Conservation (phyloP, 2,113 vertebrate genomes). For the Leucopsar rothschildi region DNA sequence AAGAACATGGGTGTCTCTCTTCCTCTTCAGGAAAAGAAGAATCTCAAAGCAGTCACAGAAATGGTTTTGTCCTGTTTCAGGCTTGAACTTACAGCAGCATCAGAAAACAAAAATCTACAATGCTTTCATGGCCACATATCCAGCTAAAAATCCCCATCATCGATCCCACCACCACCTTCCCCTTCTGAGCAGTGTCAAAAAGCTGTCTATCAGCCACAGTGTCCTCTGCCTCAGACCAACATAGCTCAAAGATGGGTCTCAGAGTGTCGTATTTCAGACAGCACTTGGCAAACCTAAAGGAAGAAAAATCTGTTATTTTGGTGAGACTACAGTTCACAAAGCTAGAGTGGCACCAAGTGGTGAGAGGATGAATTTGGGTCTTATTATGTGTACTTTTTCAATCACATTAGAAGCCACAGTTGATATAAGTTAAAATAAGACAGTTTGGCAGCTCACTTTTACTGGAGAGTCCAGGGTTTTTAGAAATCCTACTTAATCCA, state of each 20-base stretch:
- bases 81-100: not conserved
- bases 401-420: not conserved
- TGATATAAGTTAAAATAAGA: not conserved
- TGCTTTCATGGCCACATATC: not conserved
- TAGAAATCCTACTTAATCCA: not conserved
- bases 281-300: not conserved
- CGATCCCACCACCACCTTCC: not conserved
- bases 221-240: not conserved
- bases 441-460: not conserved
- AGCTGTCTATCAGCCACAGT: not conserved
- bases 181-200: not conserved
- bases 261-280: slow-evolving; percentile 6
- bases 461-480: not conserved
- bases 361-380: slow-evolving; percentile 18
- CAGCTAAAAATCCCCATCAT: not conserved
- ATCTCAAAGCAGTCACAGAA: slow-evolving; percentile 9
- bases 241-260: not conserved
- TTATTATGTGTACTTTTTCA: not conserved
- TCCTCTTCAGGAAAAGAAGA: slow-evolving; percentile 31
- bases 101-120: not conserved
- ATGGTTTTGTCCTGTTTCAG: not conserved
- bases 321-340: slow-evolving; percentile 41
- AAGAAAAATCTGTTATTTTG: not conserved
- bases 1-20: not conserved
- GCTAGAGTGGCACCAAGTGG: slow-evolving; percentile 78